These are phyloP conservation scores for Dascillus cervinus DNA, from an alignment of 2,888 invertebrate species.

Conservation along the genomic window DNA sequence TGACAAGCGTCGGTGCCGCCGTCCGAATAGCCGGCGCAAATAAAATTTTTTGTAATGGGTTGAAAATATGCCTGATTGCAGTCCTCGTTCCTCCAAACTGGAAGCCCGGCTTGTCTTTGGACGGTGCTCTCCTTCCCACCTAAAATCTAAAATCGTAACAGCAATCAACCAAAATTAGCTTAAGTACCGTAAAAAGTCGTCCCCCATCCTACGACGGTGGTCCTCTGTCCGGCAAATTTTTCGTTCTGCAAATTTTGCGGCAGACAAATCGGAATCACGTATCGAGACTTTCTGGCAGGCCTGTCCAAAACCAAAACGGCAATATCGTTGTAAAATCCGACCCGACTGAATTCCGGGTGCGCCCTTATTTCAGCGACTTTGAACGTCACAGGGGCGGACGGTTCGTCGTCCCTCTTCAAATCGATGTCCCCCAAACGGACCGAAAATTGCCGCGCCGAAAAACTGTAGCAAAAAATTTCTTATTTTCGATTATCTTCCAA, in stretches of 20 bases:
- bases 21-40: conserved; percentile 82
- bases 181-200: conserved; percentile 70
- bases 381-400: conserved; percentile 74
- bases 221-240: conserved; percentile 64
- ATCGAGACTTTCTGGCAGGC: conserved; percentile 72
- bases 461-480: conserved; percentile 47
- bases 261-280: conserved; percentile 80
- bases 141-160: conserved; percentile 22
- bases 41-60: conserved; percentile 81
- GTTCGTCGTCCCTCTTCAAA: conserved; percentile 74
- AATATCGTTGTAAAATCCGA: conserved; percentile 93
- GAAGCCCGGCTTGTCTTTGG: conserved; percentile 75
- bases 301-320: conserved; percentile 72
- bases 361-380: conserved; percentile 70
- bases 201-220: conserved; percentile 90
- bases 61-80: conserved; percentile 88
- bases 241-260: conserved; percentile 55
- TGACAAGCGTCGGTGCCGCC: conserved; percentile 93
- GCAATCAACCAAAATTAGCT: background rate
- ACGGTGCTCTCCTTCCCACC: conserved; percentile 81
- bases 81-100: conserved; percentile 84
- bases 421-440: conserved; percentile 86
- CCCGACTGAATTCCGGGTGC: conserved; percentile 77
- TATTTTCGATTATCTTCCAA: background rate
- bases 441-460: conserved; percentile 81